Evolutionary conservation across 2,888 invertebrate species (phyloP).

Genomic region (Caenorhabditis zanzibari): DNA sequence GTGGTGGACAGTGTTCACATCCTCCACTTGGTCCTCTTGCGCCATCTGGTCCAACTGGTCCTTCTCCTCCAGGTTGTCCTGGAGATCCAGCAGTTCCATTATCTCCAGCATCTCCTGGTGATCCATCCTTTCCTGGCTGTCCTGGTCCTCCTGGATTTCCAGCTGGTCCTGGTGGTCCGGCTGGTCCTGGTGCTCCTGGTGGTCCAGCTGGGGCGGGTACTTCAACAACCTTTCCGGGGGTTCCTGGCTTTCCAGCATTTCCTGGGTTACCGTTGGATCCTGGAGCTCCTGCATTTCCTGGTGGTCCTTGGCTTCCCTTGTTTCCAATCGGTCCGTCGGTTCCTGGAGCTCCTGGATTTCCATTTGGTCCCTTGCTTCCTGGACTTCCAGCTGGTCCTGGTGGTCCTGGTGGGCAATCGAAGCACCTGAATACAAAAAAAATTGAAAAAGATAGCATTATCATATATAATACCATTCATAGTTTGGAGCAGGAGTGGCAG

Average conservation of each 20-base stretch:
- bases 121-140: constrained; percentile 70
- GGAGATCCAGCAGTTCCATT: constrained; percentile 66
- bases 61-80: constrained; percentile 65
- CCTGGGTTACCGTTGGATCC: constrained; percentile 68
- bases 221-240: constrained; percentile 62
- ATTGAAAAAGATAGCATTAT: neutral
- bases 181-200: constrained; percentile 65
- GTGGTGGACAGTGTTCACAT: constrained; percentile 73
- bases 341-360: constrained; percentile 72
- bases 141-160: constrained; percentile 67
- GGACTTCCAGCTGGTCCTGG: constrained; percentile 77
- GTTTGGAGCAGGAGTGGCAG: constrained; percentile 71
- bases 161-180: constrained; percentile 65
- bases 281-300: constrained; percentile 69
- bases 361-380: constrained; percentile 72
- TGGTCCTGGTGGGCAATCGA: constrained; percentile 77
- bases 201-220: constrained; percentile 66
- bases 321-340: constrained; percentile 68
- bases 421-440: constrained; percentile 64
- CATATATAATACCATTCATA: constrained; percentile 65
- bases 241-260: constrained; percentile 69
- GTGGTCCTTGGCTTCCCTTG: constrained; percentile 66
- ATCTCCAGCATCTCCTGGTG: constrained; percentile 68
- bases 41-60: constrained; percentile 68
- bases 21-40: constrained; percentile 67